Evolutionary conservation across 1,140 invertebrate species (phyloP).

Genomic region (Coelopa frigida): DNA sequence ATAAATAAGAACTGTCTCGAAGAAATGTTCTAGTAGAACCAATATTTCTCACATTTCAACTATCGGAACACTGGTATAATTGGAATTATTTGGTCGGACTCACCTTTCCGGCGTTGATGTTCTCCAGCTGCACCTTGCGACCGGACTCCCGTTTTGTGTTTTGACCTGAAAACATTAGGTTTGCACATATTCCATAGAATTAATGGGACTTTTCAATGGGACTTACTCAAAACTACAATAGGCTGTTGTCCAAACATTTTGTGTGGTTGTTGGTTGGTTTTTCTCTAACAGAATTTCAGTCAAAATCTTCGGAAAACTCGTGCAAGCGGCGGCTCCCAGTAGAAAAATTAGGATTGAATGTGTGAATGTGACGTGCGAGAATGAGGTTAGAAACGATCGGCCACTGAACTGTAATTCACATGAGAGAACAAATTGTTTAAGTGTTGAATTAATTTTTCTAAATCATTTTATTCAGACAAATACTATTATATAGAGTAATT

Average conservation of each 20-base stretch:
- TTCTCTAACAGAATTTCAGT: no score
- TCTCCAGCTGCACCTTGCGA: conserved; percentile 93
- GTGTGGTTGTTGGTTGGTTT: conserved; percentile 27
- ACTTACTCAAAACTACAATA: conserved; percentile 76
- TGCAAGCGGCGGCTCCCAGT: conserved; percentile 15
- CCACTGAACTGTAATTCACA: conserved; percentile 12
- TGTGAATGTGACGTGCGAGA: conserved; percentile 11
- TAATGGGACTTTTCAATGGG: conserved; percentile 13
- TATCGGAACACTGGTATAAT: no score
- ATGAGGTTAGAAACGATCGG: conserved; percentile 13
- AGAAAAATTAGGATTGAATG: conserved; percentile 8
- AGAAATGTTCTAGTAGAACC: no score
- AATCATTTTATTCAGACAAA: no score
- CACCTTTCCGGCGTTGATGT: conserved; percentile 96
- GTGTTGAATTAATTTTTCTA: no score
- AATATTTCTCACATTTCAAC: no score
- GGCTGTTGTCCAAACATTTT: conserved; percentile 48
- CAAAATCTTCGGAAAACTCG: conserved; percentile 37
- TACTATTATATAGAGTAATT: no score
- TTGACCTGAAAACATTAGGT: conserved; percentile 66
- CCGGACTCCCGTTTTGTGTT: conserved; percentile 96
- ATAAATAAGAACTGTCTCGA: no score
- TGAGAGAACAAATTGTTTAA: no score
- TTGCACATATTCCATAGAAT: conserved; percentile 15
- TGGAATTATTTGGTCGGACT: no score